These are phyloP conservation scores for Acipenser ruthenus DNA, from an alignment of 2,797 vertebrate genomes.

Conservation along the genomic window DNA sequence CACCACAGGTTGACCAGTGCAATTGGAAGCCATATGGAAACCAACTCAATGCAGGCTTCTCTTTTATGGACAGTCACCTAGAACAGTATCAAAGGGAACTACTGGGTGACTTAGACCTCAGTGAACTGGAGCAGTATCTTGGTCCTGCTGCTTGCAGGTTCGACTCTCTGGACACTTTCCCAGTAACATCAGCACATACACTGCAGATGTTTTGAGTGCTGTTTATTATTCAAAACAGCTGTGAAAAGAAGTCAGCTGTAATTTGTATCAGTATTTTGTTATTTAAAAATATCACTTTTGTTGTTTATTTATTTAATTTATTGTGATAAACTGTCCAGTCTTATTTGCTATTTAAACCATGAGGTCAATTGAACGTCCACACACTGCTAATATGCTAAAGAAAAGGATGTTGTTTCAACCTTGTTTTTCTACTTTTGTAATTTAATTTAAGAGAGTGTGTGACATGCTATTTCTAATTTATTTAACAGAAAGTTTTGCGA, in stretches of 20 bases:
- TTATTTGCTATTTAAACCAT: not conserved
- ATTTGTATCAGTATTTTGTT: not conserved
- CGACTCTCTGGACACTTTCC: slow-evolving; percentile 30
- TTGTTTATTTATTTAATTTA: slow-evolving; percentile 23
- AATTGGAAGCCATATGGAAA: slow-evolving; percentile 38
- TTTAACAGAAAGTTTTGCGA: too few species aligned
- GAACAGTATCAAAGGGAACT: slow-evolving; percentile 71
- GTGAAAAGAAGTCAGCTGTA: too few species aligned
- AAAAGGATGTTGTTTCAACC: too few species aligned
- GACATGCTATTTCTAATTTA: too few species aligned
- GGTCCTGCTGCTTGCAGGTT: slow-evolving; percentile 55
- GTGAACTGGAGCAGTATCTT: slow-evolving; percentile 90
- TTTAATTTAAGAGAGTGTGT: too few species aligned
- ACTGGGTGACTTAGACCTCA: slow-evolving; percentile 82
- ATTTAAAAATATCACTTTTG: not conserved
- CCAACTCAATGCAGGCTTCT: slow-evolving; percentile 43
- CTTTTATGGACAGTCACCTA: slow-evolving; percentile 54
- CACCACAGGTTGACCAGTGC: slow-evolving; percentile 32
- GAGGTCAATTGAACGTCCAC: not conserved
- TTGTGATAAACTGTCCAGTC: not conserved
- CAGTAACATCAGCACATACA: not conserved
- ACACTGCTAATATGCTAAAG: too few species aligned
- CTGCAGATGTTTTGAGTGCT: slow-evolving; percentile 1
- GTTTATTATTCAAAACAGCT: too few species aligned
- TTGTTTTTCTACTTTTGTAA: too few species aligned